Evolutionary conservation across 2,113 vertebrate species (phyloP).

Genomic region (Elgaria multicarinata): DNA sequence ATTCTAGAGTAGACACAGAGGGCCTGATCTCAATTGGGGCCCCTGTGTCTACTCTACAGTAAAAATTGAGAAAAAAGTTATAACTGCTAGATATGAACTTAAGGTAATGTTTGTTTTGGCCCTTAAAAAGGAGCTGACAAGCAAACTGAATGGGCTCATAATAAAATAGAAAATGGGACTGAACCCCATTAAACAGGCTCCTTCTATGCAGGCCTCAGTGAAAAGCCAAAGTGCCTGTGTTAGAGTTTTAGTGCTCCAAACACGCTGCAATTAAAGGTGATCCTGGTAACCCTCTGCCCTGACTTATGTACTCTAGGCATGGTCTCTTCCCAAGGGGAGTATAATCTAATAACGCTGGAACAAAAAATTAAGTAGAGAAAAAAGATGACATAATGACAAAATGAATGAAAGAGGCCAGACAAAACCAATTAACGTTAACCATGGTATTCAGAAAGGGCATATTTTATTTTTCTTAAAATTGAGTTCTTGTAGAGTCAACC

Average conservation of each 20-base stretch:
- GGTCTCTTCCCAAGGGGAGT: neutral
- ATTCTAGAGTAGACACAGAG: no score
- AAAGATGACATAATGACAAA: neutral
- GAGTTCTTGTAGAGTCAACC: neutral
- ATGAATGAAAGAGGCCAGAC: neutral
- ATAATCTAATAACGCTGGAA: neutral
- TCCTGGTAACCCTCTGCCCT: neutral
- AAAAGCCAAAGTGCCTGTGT: neutral
- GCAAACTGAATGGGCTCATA: neutral
- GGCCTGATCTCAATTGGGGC: no score
- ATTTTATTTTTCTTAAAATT: neutral
- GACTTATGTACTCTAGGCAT: neutral
- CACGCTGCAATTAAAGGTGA: neutral
- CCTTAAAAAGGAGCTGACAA: neutral
- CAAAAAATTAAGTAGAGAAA: neutral
- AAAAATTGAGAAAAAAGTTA: no score
- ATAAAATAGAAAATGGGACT: neutral
- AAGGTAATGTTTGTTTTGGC: no score
- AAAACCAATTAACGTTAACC: neutral
- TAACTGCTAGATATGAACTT: neutral
- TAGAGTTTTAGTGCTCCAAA: neutral
- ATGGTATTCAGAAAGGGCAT: neutral
- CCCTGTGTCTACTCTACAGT: no score
- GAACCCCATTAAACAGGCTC: neutral
- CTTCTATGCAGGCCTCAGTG: neutral